Evolutionary conservation across 2,888 invertebrate species (phyloP).

Genomic region (Drosophila mimetica): DNA sequence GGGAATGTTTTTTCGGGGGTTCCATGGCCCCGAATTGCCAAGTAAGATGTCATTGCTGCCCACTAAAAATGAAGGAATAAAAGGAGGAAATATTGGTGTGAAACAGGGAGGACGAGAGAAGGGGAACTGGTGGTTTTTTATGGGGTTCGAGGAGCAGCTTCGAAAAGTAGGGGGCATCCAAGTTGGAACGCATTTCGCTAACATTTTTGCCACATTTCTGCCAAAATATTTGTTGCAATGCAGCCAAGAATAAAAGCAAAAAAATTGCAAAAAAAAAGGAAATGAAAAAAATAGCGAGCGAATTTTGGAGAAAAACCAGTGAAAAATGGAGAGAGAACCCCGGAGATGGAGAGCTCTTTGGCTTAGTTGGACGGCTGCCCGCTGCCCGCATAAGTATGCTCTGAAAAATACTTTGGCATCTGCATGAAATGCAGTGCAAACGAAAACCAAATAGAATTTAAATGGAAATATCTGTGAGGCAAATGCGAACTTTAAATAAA

Average conservation of each 20-base stretch:
- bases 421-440: slow-evolving; percentile 31
- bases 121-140: not conserved
- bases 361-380: slow-evolving; percentile 48
- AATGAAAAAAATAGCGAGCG: not conserved
- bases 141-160: not conserved
- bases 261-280: not conserved
- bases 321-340: slow-evolving; percentile 2
- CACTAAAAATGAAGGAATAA: slow-evolving; percentile 19
- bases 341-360: slow-evolving; percentile 32
- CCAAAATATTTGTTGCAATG: slow-evolving; percentile 52
- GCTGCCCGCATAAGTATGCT: slow-evolving; percentile 42
- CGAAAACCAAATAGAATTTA: slow-evolving; percentile 11
- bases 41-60: slow-evolving; percentile 65
- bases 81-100: not conserved
- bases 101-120: not conserved
- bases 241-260: slow-evolving; percentile 20
- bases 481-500: slow-evolving; percentile 5
- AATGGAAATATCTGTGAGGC: not conserved
- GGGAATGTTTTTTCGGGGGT: slow-evolving; percentile 22
- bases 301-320: not conserved
- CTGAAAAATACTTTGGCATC: slow-evolving; percentile 38
- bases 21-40: slow-evolving; percentile 38
- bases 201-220: slow-evolving; percentile 71
- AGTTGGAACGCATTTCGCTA: slow-evolving; percentile 58
- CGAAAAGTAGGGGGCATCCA: slow-evolving; percentile 7